These are phyloP conservation scores for Tenualosa thibaudeaui DNA, from an alignment of 2,797 vertebrate species.

Conservation along the genomic window DNA sequence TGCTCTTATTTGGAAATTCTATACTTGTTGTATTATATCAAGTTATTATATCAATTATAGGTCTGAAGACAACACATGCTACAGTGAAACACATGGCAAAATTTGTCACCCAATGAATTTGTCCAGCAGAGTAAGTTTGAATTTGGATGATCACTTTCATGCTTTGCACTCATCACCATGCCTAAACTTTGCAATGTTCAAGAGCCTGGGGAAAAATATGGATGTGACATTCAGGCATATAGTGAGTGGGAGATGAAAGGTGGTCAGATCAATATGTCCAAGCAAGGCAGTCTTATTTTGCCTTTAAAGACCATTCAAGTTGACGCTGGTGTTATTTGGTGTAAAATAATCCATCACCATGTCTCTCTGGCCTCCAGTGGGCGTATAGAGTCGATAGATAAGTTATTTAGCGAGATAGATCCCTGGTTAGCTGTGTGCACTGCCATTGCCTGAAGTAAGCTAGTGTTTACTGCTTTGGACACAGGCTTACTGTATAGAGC, in stretches of 20 bases:
- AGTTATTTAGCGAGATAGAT: conserved; percentile 6
- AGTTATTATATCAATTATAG: background rate
- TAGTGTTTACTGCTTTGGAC: conserved; percentile 37
- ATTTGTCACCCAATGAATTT: background rate
- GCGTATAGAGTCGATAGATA: background rate
- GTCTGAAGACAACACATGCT: background rate
- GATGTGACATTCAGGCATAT: background rate
- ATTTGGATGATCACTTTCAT: background rate
- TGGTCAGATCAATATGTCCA: background rate
- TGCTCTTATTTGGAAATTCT: background rate
- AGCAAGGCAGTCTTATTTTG: conserved; percentile 12
- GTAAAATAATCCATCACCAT: background rate
- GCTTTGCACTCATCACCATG: background rate
- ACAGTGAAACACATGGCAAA: background rate
- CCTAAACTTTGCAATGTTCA: background rate
- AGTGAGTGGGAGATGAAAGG: conserved; percentile 1
- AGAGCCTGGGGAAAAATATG: background rate
- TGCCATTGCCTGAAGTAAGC: conserved; percentile 32
- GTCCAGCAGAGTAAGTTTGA: background rate
- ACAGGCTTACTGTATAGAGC: conserved; percentile 29
- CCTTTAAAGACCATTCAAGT: conserved; percentile 1
- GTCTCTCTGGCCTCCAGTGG: background rate
- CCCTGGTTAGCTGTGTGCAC: background rate
- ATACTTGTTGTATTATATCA: too few relatives aligned
- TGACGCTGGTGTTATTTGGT: background rate